A percentile compares a stretch with the other conserved stretches of the same genome.
These are phyloP conservation scores for Bombus confusus DNA, from an alignment of 1,140 invertebrate species.

Conservation along the genomic window DNA sequence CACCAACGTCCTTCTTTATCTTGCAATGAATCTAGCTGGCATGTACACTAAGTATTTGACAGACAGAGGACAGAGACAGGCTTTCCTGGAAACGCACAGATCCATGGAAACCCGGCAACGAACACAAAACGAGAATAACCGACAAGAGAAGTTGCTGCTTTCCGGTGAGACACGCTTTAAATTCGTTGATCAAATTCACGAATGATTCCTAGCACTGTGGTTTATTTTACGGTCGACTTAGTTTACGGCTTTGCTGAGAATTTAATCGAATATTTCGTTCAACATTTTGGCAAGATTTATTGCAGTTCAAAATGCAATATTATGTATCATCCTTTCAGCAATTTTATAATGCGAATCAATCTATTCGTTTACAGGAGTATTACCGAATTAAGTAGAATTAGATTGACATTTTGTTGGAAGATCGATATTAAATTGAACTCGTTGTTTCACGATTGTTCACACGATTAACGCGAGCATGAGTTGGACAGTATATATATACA, in stretches of 20 bases:
- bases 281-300: too few relatives aligned
- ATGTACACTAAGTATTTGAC: conserved; percentile 98
- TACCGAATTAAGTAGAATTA: background rate
- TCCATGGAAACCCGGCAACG: conserved; percentile 97
- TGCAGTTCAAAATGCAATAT: too few relatives aligned
- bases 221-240: background rate
- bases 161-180: conserved; percentile 84
- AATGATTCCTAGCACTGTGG: background rate
- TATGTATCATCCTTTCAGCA: too few relatives aligned
- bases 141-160: conserved; percentile 94
- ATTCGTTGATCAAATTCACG: background rate
- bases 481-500: background rate
- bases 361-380: background rate
- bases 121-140: conserved; percentile 96
- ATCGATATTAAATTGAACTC: background rate
- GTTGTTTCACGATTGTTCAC: background rate
- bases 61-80: conserved; percentile 96
- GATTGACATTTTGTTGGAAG: background rate
- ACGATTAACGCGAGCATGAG: background rate
- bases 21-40: conserved; percentile 95
- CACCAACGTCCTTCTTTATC: conserved; percentile 91
- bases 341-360: background rate
- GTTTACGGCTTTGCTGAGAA: background rate
- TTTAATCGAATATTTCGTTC: too few relatives aligned
- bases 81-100: conserved; percentile 96